These are phyloP conservation scores for Drosophila neonasuta DNA, from an alignment of 2,888 invertebrate species.

Conservation along the genomic window DNA sequence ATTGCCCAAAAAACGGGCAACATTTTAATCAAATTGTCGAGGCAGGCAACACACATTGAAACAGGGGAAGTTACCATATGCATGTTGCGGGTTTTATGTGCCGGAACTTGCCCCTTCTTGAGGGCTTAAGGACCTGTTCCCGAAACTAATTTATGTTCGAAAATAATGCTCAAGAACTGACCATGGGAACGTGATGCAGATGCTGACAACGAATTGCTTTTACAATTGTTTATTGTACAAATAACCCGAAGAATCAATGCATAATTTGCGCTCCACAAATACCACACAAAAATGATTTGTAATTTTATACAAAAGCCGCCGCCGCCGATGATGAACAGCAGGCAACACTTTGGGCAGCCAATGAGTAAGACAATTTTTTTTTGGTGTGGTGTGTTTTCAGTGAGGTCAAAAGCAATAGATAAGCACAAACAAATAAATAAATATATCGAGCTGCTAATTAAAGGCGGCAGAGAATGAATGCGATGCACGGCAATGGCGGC, in stretches of 20 bases:
- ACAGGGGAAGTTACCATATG: slow-evolving; percentile 2
- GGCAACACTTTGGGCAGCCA: slow-evolving; percentile 29
- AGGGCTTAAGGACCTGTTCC: slow-evolving; percentile 41
- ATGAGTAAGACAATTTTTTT: slow-evolving; percentile 58
- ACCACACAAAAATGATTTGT: slow-evolving; percentile 45
- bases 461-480: slow-evolving; percentile 54
- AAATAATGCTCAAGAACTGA: slow-evolving; percentile 16
- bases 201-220: slow-evolving; percentile 56
- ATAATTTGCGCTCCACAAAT: slow-evolving; percentile 43
- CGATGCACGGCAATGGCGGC: slow-evolving; percentile 28
- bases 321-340: slow-evolving; percentile 11
- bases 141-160: slow-evolving; percentile 55
- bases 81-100: slow-evolving; percentile 25
- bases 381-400: background rate
- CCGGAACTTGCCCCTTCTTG: slow-evolving; percentile 50
- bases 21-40: slow-evolving; percentile 71
- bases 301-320: slow-evolving; percentile 61
- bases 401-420: slow-evolving; percentile 35
- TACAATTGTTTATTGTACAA: slow-evolving; percentile 52
- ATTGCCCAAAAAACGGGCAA: slow-evolving; percentile 73
- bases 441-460: slow-evolving; percentile 75
- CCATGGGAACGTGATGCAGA: slow-evolving; percentile 29
- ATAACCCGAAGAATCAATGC: slow-evolving; percentile 35
- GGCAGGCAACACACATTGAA: slow-evolving; percentile 1
- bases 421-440: slow-evolving; percentile 58